A percentile compares a stretch with the other conserved stretches of the same genome.
Conservation (phyloP, 2,888 invertebrate species). For the Folsomia manolachei region DNA sequence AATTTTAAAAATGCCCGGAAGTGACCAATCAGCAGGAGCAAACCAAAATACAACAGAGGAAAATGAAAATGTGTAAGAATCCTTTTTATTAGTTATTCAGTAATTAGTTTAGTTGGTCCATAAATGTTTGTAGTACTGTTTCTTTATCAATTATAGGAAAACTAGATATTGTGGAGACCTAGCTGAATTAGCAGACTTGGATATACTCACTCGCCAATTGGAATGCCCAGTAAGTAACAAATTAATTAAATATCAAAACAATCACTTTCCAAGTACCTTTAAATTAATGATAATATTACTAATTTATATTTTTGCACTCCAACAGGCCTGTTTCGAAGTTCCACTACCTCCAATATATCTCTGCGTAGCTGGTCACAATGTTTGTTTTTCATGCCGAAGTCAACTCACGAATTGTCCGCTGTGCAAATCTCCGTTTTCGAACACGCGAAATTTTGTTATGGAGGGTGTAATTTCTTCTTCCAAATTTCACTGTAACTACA, state of each 20-base stretch:
- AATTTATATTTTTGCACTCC: too few relatives aligned
- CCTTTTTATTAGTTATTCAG: too few relatives aligned
- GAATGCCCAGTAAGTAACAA: not conserved
- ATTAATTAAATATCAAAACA: too few relatives aligned
- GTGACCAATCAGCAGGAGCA: too few relatives aligned
- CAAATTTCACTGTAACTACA: not conserved
- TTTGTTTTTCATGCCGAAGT: not conserved
- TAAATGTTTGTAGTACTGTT: too few relatives aligned
- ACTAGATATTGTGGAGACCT: not conserved
- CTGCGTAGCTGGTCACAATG: not conserved
- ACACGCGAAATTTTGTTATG: not conserved
- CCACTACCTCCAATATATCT: not conserved
- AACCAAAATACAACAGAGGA: too few relatives aligned
- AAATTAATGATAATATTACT: too few relatives aligned
- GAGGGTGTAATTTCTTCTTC: not conserved
- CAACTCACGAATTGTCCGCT: not conserved
- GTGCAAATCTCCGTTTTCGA: not conserved
- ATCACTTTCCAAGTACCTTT: too few relatives aligned
- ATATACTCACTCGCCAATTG: not conserved
- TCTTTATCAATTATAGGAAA: not conserved
- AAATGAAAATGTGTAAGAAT: too few relatives aligned
- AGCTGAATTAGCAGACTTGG: not conserved
- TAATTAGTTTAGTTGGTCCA: too few relatives aligned
- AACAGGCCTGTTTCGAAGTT: not conserved
- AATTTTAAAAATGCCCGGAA: too few relatives aligned